phyloP scores from a whole-genome alignment of 2,888 invertebrate species.

The Cenopis cana region DNA sequence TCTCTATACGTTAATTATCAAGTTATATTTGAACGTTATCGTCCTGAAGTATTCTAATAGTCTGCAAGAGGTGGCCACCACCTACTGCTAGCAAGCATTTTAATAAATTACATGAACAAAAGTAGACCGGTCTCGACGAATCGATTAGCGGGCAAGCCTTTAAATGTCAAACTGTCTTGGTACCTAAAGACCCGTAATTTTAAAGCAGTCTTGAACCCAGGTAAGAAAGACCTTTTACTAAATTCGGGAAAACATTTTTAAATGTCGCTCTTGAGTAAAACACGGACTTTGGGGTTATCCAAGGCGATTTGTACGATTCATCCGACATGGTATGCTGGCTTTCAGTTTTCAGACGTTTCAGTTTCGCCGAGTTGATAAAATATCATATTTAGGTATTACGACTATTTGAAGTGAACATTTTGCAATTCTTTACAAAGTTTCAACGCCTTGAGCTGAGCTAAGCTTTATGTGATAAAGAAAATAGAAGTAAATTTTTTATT shows the following conservation, averaged over 20 bases:
- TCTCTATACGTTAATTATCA: neutral
- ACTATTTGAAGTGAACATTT: neutral
- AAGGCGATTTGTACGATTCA: conserved; percentile 32
- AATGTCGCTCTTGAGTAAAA: conserved; percentile 23
- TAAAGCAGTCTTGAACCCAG: conserved; percentile 14
- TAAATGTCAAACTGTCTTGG: conserved; percentile 38
- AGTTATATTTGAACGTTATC: neutral
- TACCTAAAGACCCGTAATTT: conserved; percentile 38
- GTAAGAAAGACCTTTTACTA: neutral
- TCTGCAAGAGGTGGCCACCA: conserved; percentile 12
- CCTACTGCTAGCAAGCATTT: conserved; percentile 32
- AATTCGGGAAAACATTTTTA: conserved; percentile 29
- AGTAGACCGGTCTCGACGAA: conserved; percentile 46
- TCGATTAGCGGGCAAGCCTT: conserved; percentile 45
- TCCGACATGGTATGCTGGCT: conserved; percentile 16
- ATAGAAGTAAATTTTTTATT: conserved; percentile 23
- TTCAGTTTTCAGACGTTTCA: conserved; percentile 13
- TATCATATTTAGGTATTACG: conserved; percentile 17
- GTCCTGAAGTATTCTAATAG: conserved; percentile 8
- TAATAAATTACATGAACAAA: conserved; percentile 48
- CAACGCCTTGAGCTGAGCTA: neutral
- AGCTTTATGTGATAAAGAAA: conserved; percentile 11
- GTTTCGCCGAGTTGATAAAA: conserved; percentile 14
- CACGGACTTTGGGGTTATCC: conserved; percentile 32
- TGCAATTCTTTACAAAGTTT: conserved; percentile 10